Conservation (phyloP, 2,113 vertebrate species). For the Lycaon pictus region DNA sequence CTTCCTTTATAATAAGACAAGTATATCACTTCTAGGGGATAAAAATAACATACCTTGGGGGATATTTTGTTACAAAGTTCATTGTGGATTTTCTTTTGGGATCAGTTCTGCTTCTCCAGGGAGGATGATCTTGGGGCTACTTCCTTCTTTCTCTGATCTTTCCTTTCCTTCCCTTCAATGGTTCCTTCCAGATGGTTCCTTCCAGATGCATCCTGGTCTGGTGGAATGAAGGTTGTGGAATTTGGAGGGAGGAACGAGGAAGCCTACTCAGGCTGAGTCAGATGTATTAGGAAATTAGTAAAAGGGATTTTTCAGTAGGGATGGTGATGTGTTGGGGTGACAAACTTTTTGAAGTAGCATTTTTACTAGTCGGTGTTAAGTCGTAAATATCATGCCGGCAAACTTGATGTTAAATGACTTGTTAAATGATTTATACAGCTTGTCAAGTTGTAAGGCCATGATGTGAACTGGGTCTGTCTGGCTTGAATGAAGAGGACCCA, state of each 20-base stretch:
- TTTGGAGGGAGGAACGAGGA: neutral
- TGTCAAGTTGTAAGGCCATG: neutral
- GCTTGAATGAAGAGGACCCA: neutral
- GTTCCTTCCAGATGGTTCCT: neutral
- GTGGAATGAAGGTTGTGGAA: neutral
- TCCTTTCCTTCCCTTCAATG: neutral
- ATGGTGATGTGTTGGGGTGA: neutral
- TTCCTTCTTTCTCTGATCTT: neutral
- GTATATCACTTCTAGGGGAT: neutral
- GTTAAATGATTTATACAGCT: neutral
- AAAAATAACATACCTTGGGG: neutral
- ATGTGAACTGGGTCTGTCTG: neutral
- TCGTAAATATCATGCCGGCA: neutral
- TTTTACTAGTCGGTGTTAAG: neutral
- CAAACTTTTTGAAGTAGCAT: neutral
- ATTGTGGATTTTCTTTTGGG: neutral
- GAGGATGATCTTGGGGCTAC: neutral
- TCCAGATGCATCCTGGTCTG: neutral
- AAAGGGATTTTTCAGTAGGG: neutral
- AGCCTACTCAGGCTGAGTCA: neutral
- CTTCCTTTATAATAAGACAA: neutral
- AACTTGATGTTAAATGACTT: neutral
- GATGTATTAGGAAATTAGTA: neutral
- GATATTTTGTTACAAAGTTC: conserved; percentile 45
- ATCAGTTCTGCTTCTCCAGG: neutral